Evolutionary conservation across 2,797 vertebrate species (phyloP), one percentile per base, ranked within the genome.

Genomic region (Lophotriccus pileatus): DNA sequence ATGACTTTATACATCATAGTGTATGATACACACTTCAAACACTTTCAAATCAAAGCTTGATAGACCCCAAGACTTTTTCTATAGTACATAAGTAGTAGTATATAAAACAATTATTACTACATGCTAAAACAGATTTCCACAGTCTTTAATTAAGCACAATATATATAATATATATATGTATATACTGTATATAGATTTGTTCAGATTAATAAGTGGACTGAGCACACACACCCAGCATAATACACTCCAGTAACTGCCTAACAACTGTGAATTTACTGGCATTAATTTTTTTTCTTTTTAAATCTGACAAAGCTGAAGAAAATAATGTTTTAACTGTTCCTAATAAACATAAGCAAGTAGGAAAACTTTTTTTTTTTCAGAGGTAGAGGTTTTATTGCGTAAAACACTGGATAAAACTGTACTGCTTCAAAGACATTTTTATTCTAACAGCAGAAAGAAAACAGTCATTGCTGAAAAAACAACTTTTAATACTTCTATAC

Each of bases 341-440:
- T 95, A 92, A 86, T 81, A 96, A 97, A 97, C 85, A 92, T 93
- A 96, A 96, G 93, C 43, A 89, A 97, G 83, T 94, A 96, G 95
- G 95, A 96, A 97, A 97, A 97, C 94, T 91, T 94, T 95, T 95
- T 96, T 95, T 96, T 92, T 97, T 96, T 96, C 96, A 98, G 98
- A 99, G 98, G 98, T 98, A 98, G 98, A 98, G 98, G 97, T 98
- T 99, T 99, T 98, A 99, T 99, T 99, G 98, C 97, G 96, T 98
- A 98, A 98, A 98, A 99, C 98, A 99, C 97, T 96, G 97, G 97
- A 98, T 98, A 98, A 98, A 98, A 98, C 97, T 93, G 95, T 97
- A 98, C 98, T 98, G 98, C 98, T 98, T 98, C 97, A 98, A 98
- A 98, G 98, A 99, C 98, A 98, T 98, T 98, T 97, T 98, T 97